phyloP scores from a whole-genome alignment of 2,888 invertebrate genomes.

The Margaritifera margaritifera region DNA sequence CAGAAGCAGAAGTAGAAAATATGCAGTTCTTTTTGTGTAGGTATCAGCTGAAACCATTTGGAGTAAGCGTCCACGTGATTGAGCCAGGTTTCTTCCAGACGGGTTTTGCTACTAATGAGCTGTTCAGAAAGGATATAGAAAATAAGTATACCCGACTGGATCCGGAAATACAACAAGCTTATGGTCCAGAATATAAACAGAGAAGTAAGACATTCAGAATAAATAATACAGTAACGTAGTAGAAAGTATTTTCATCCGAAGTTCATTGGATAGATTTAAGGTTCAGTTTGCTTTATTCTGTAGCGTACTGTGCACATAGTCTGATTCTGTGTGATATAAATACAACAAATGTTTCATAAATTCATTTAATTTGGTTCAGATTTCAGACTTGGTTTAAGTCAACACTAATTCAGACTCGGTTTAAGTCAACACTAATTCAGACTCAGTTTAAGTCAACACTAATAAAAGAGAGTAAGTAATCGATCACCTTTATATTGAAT shows the following conservation, averaged over 20 bases:
- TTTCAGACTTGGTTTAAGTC: not conserved
- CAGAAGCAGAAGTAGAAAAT: not conserved
- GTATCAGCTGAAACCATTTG: constrained; percentile 14
- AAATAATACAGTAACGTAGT: too few species aligned
- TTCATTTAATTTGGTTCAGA: not conserved
- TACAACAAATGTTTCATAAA: too few species aligned
- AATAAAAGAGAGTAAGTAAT: not conserved
- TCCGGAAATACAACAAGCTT: constrained; percentile 10
- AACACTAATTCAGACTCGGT: not conserved
- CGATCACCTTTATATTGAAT: too few species aligned
- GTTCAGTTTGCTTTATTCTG: not conserved
- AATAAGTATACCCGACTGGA: constrained; percentile 4
- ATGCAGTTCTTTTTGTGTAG: not conserved
- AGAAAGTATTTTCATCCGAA: too few species aligned
- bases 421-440: not conserved
- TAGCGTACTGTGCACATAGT: not conserved
- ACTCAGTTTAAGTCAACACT: not conserved
- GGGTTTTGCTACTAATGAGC: constrained; percentile 19
- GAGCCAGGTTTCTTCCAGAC: constrained; percentile 45
- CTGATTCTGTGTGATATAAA: not conserved
- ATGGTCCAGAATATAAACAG: constrained; percentile 11
- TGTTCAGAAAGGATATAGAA: constrained; percentile 39
- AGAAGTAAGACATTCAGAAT: constrained; percentile 1
- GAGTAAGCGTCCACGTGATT: constrained; percentile 24
- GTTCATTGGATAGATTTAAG: not conserved